Base-by-base conservation (phyloP, 2,888 invertebrate species). In the Ophraella communa region DNA sequence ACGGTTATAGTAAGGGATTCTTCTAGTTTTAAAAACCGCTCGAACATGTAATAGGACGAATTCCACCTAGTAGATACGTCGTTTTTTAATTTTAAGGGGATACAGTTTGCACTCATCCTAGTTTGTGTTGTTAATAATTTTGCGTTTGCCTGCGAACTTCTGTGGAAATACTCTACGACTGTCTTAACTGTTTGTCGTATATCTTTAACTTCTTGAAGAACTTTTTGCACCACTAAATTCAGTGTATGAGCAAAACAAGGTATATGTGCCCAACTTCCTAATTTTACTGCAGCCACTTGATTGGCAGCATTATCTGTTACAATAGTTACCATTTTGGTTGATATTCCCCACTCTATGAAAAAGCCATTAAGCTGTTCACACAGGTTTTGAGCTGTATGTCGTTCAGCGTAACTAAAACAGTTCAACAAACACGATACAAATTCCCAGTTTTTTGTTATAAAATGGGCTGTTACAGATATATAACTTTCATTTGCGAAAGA, bases 1-100 rank as follows among this genome's bases (percentile, higher is more conserved):
- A 71, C 8, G 23, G 68, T 57, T 7, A 64, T 68, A 51, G 30
- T 56, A 7, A 71, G 7, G 8, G 73, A 57, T 42, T 68, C 67
- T 39, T 64, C 52, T 10, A 71, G 1, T 61, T 62, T 56, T 23
- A 54, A 23, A 2, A 24, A 8, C n/a, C 49, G 2, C n/a, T n/a
- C n/a, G n/a, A n/a, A n/a, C n/a, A n/a, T n/a, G n/a, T 10, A 27
- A 10, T 27, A 27, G 10, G 27, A n/a, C n/a, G n/a, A n/a, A n/a
- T n/a, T n/a, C n/a, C n/a, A n/a, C n/a, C n/a, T 27, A 17, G 56
- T 56, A 14, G 24, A 23, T 2, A 44, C 45, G 17, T 56, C 45
- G 11, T 56, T 20, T 45, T 23, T 56, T 39, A 56, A 56, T 39
- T 44, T 56, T n/a, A 55, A 42, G n/a, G 14, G 42, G 30, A n/a